These are phyloP conservation scores for Gyrodactylus salaris DNA, from an alignment of 1,140 invertebrate genomes.

Conservation along the genomic window DNA sequence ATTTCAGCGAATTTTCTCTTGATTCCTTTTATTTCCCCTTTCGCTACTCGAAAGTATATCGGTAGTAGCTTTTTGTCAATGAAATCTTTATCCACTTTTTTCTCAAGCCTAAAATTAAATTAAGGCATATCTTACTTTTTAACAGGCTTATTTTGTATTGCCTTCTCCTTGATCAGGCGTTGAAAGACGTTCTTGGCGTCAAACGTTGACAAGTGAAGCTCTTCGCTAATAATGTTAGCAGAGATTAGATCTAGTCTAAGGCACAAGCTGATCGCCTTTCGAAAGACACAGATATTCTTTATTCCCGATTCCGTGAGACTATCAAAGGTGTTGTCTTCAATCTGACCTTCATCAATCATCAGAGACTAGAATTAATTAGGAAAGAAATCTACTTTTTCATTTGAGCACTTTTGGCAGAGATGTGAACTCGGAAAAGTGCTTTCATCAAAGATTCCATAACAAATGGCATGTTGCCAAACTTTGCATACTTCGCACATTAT, in stretches of 20 bases:
- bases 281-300: not conserved
- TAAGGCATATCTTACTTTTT: not conserved
- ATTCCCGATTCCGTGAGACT: not conserved
- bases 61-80: not conserved
- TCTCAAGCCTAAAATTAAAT: not conserved
- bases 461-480: constrained; percentile 18
- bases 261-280: not conserved
- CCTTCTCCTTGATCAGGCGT: not conserved
- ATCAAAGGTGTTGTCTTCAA: not conserved
- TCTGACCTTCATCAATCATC: not conserved
- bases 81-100: not conserved
- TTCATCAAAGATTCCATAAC: constrained; percentile 15
- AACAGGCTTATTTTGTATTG: not conserved
- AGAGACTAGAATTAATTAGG: not conserved
- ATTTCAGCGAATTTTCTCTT: not conserved
- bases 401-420: constrained; percentile 16
- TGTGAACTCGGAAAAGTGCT: constrained; percentile 14
- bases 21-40: not conserved
- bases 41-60: not conserved
- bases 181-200: not conserved
- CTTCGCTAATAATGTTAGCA: not conserved
- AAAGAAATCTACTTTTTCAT: not conserved
- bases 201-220: not conserved
- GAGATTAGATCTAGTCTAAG: not conserved
- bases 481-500: constrained; percentile 16